phyloP scores from a whole-genome alignment of 2,113 vertebrate genomes.

The Hepsetus odoe region DNA sequence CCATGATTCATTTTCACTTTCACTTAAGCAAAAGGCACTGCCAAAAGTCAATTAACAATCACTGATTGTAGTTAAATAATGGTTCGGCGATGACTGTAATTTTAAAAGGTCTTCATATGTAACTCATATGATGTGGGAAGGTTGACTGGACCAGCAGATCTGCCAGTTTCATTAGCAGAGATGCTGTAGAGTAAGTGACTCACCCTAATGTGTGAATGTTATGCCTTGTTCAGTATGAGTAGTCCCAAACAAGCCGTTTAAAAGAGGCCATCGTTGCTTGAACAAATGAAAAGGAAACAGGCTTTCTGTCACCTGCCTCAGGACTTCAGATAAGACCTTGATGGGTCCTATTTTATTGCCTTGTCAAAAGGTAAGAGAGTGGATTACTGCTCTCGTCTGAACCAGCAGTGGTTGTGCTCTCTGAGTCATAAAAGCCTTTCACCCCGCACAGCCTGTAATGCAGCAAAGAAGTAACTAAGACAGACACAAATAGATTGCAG shows the following conservation, averaged over 20 bases:
- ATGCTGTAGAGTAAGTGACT: background rate
- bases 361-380: conserved; percentile 31
- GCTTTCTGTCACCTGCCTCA: background rate
- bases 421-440: conserved; percentile 35
- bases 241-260: background rate
- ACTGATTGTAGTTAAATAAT: background rate
- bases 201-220: background rate
- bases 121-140: background rate
- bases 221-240: too few relatives aligned
- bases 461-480: conserved; percentile 62
- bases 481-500: conserved; percentile 70
- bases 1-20: too few relatives aligned
- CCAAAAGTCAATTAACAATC: background rate
- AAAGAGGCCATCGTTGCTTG: conserved; percentile 2
- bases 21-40: too few relatives aligned
- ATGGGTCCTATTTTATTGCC: conserved; percentile 1
- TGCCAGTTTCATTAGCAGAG: background rate
- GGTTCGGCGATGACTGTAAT: background rate
- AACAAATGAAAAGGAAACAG: conserved; percentile 2
- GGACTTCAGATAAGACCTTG: background rate
- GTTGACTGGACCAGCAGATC: background rate
- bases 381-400: conserved; percentile 35
- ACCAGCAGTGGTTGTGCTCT: conserved; percentile 20
- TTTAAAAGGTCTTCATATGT: background rate
- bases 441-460: conserved; percentile 10